Conservation (phyloP, 2,888 invertebrate species). For the Hypomecis punctinalis region DNA sequence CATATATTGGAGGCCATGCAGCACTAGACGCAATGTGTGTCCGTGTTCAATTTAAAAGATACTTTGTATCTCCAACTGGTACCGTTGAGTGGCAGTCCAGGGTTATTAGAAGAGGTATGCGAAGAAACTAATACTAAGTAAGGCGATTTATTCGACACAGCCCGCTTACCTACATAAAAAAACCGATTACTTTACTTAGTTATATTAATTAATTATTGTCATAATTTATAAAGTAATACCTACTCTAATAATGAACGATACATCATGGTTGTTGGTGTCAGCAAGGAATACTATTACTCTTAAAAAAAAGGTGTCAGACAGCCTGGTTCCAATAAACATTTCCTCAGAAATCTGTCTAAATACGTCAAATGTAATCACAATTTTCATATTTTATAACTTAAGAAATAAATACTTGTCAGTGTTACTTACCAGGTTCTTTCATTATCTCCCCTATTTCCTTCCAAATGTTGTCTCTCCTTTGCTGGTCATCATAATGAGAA, state of each 20-base stretch:
- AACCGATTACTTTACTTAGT: too few relatives aligned
- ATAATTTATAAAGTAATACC: conserved; percentile 8
- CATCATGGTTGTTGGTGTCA: conserved; percentile 4
- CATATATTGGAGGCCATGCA: conserved; percentile 10
- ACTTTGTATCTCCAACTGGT: conserved; percentile 1
- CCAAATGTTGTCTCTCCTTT: conserved; percentile 19
- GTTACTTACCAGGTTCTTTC: conserved; percentile 8
- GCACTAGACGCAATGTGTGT: conserved; percentile 2
- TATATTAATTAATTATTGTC: too few relatives aligned
- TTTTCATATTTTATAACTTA: conserved; percentile 7
- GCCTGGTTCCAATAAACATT: conserved; percentile 18
- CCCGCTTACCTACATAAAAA: too few relatives aligned
- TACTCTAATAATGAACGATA: conserved; percentile 7
- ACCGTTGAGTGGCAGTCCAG: conserved; percentile 8
- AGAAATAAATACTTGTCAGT: conserved; percentile 13
- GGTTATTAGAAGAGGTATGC: conserved; percentile 5
- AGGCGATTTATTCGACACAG: too few relatives aligned
- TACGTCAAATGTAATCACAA: too few relatives aligned
- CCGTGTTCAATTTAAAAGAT: too few relatives aligned
- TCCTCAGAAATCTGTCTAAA: conserved; percentile 22
- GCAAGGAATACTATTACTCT: not conserved
- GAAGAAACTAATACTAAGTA: not conserved
- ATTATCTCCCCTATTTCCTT: conserved; percentile 13
- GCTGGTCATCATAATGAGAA: conserved; percentile 19
- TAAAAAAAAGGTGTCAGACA: conserved; percentile 2